phyloP scores from a whole-genome alignment of 2,113 vertebrate species.

The Cyprinodon tularosa region DNA sequence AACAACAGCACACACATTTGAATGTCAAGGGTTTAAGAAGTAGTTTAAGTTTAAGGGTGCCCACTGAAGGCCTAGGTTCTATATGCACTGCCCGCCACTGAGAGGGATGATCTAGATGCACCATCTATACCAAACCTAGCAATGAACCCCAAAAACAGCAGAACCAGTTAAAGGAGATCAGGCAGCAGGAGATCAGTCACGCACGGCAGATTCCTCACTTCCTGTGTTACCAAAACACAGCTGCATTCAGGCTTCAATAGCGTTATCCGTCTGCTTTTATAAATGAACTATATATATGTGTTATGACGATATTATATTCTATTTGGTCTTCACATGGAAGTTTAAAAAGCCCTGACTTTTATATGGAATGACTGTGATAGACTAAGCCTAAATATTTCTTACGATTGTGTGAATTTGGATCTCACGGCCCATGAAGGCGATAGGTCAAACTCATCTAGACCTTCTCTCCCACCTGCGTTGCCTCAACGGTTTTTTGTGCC shows the following conservation, averaged over 20 bases:
- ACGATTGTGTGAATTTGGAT: constrained; percentile 46
- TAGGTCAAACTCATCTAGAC: constrained; percentile 55
- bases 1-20: no score
- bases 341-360: no score
- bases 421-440: constrained; percentile 37
- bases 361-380: no score
- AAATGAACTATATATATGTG: neutral
- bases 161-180: constrained; percentile 70
- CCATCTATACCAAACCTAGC: constrained; percentile 35
- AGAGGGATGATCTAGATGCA: constrained; percentile 19
- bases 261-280: neutral
- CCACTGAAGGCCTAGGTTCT: no score
- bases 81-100: no score
- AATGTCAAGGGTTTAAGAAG: no score
- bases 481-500: constrained; percentile 31
- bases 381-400: constrained; percentile 42
- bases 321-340: no score
- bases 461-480: constrained; percentile 39
- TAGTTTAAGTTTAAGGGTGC: no score
- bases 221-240: constrained; percentile 58
- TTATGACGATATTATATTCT: no score
- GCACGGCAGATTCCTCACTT: constrained; percentile 19
- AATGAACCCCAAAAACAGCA: constrained; percentile 40
- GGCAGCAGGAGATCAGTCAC: constrained; percentile 47
- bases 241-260: constrained; percentile 29